These are phyloP conservation scores for Peromyscus melanophrys DNA, from an alignment of 2,797 vertebrate species.

Conservation along the genomic window DNA sequence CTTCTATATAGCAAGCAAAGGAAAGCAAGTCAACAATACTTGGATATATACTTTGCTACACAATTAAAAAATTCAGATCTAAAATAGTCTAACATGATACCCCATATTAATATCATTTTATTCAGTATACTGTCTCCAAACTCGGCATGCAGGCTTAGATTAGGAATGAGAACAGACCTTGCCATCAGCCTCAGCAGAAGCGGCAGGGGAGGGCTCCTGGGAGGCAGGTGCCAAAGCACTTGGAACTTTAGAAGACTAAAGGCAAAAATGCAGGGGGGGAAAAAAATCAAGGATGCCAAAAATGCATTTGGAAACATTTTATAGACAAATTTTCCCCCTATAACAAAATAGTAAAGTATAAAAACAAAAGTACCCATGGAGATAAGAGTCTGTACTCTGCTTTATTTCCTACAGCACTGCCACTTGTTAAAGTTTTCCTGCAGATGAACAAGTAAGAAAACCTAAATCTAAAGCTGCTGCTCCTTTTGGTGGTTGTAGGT, in stretches of 20 bases:
- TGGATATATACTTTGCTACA: conserved; percentile 27
- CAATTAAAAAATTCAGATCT: conserved; percentile 20
- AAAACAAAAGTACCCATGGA: conserved; percentile 60
- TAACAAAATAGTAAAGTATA: conserved; percentile 62
- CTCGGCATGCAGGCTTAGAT: conserved; percentile 89
- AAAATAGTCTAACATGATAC: conserved; percentile 45
- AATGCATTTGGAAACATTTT: conserved; percentile 74
- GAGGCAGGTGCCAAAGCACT: conserved; percentile 93
- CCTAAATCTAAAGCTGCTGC: conserved; percentile 27
- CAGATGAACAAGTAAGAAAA: conserved; percentile 65
- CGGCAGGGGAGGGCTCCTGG: conserved; percentile 92
- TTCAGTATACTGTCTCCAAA: conserved; percentile 56
- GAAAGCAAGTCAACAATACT: conserved; percentile 39
- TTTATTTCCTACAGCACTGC: conserved; percentile 15
- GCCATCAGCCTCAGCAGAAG: conserved; percentile 94
- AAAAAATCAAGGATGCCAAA: conserved; percentile 86
- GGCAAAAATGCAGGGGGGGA: conserved; percentile 87
- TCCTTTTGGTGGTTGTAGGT: neutral
- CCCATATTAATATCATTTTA: conserved; percentile 45
- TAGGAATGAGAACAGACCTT: conserved; percentile 95
- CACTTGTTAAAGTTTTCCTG: conserved; percentile 44
- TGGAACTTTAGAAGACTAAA: conserved; percentile 95
- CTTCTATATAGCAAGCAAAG: conserved; percentile 75
- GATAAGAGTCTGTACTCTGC: conserved; percentile 1
- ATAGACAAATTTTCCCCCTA: conserved; percentile 63